These are phyloP conservation scores for Carduelis carduelis DNA, from an alignment of 2,797 vertebrate genomes.

Conservation along the genomic window DNA sequence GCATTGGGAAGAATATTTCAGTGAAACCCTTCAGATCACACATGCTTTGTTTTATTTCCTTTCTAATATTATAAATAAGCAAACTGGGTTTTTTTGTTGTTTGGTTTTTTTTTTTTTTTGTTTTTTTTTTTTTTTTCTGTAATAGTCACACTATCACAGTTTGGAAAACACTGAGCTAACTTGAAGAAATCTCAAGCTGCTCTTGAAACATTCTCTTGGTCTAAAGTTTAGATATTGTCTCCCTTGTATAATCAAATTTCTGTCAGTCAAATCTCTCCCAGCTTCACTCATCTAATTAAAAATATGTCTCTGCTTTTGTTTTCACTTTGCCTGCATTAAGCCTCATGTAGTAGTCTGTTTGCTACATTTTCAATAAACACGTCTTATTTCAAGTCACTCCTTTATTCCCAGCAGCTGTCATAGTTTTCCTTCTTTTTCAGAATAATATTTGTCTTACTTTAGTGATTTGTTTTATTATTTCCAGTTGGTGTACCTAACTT, in stretches of 20 bases:
- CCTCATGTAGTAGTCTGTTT: background rate
- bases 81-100: background rate
- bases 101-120: background rate
- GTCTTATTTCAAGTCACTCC: background rate
- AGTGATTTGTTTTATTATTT: slow-evolving; percentile 7
- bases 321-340: background rate
- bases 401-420: background rate
- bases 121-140: background rate
- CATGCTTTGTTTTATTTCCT: slow-evolving; percentile 15
- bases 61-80: background rate
- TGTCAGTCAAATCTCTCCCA: slow-evolving; percentile 6
- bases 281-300: background rate
- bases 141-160: background rate
- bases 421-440: background rate
- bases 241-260: background rate
- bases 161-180: slow-evolving; percentile 1
- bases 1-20: slow-evolving; percentile 4
- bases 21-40: background rate
- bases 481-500: background rate
- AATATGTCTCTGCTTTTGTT: slow-evolving; percentile 9
- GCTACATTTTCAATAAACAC: background rate
- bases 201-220: background rate
- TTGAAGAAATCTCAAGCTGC: slow-evolving; percentile 4
- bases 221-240: background rate
- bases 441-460: slow-evolving; percentile 23